Base-by-base conservation (phyloP, 2,888 invertebrate genomes). In the Hipparchia sbordonii region DNA sequence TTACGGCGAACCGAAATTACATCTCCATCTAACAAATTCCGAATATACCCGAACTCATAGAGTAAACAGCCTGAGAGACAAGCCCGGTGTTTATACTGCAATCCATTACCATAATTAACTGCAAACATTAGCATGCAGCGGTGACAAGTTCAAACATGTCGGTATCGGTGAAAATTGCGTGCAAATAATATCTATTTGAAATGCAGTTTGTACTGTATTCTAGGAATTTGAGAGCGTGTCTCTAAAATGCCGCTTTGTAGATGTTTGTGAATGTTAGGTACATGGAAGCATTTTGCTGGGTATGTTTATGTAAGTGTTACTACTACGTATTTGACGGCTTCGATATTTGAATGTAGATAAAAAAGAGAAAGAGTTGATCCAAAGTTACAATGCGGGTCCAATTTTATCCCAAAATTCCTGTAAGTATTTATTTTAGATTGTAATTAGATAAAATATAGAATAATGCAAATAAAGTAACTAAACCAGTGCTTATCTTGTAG, bases 61-160 rank as follows among this genome's bases (percentile, higher is more conserved):
- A 77, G 80, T 78, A 82, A 82, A 82, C 79, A 81, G 72, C 76
- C 79, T 79, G 76, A 79, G 79, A 80, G 80, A 63, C 63, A 51
- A 74, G 75, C 78, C 75, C 75, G 61, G 78, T 81, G 80, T 80
- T 80, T 85, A 82, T 81, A 79, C 79, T 87, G 87, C 86, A 88
- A 86, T 85, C 87, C 87, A 91, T 91, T 90, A 89, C 81, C 87
- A 87, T 91, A 91, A 91, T 91, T 90, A 90, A 91, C 83, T 82
- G 84, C 88, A 91, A 90, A 91, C 87, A 89, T 79, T 84, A 85
- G 83, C 82, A 81, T 83, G 84, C 83, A 82, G 82, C 83, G 83
- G 86, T 85, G 88, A 88, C 88, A 87, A 79, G 88, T 82, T 87
- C 87, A 90, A 90, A 88, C 85, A 88, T 77, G 75, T 77, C 77